Evolutionary conservation across 2,113 vertebrate species (phyloP).

Genomic region (Nycticryphes semicollaris): DNA sequence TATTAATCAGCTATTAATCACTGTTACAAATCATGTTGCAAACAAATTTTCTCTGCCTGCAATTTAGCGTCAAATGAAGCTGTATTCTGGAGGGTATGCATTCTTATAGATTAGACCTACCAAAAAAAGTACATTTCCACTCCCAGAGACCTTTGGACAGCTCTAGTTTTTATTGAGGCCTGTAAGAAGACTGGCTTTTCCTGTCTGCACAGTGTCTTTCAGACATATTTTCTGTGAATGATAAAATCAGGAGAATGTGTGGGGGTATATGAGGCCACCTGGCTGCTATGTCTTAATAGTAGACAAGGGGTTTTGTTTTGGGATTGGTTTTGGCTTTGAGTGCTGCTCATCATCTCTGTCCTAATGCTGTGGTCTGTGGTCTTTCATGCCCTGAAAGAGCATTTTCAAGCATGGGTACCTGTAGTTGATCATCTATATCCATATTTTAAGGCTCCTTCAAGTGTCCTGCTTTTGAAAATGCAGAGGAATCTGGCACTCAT

Average conservation of each 20-base stretch:
- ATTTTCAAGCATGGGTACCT: not conserved
- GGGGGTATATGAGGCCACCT: conserved; percentile 28
- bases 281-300: not conserved
- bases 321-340: not conserved
- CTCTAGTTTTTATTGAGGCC: conserved; percentile 7
- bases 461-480: not conserved
- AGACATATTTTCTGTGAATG: conserved; percentile 21
- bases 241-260: conserved; percentile 26
- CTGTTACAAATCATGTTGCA: not conserved
- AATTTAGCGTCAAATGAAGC: not conserved
- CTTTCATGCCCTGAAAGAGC: not conserved
- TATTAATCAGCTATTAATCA: not conserved
- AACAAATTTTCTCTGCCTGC: not conserved
- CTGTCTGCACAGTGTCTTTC: conserved; percentile 39
- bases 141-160: conserved; percentile 44
- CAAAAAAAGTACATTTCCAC: conserved; percentile 2
- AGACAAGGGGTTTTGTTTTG: not conserved
- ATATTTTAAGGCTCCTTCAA: not conserved
- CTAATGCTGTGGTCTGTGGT: not conserved
- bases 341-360: not conserved
- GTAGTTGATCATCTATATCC: not conserved
- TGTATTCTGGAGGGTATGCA: not conserved
- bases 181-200: conserved; percentile 48
- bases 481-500: not conserved
- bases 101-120: not conserved